These are phyloP conservation scores for Aphelenchoides fujianensis DNA, from an alignment of 1,140 invertebrate species.

Conservation along the genomic window DNA sequence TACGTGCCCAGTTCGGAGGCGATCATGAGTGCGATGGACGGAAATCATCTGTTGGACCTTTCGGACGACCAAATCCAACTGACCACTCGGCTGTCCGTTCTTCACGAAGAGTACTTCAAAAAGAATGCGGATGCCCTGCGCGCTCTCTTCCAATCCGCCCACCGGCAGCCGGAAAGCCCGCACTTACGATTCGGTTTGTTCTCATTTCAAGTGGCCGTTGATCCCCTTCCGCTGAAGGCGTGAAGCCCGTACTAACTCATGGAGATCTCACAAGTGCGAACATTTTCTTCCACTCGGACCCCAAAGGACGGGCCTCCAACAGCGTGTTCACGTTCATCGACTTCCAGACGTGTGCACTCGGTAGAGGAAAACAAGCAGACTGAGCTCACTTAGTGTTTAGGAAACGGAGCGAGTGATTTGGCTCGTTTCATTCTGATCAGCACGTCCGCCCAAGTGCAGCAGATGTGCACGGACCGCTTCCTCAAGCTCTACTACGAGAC, in stretches of 20 bases:
- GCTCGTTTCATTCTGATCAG: slow-evolving; percentile 9
- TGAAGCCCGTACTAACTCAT: slow-evolving; percentile 15
- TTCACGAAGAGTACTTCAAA: slow-evolving; percentile 16
- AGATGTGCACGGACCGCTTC: slow-evolving; percentile 2
- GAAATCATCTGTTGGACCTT: neutral
- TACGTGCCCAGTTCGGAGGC: neutral
- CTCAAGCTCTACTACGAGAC: slow-evolving; percentile 9
- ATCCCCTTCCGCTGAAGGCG: neutral
- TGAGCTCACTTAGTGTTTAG: neutral
- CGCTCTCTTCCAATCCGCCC: neutral
- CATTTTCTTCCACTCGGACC: slow-evolving; percentile 1
- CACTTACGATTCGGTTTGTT: slow-evolving; percentile 3
- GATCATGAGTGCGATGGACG: neutral
- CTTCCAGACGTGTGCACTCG: neutral
- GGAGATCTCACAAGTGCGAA: neutral
- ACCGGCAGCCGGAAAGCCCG: slow-evolving; percentile 1
- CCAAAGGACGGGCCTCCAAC: neutral
- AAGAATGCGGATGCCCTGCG: neutral
- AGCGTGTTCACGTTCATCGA: slow-evolving; percentile 1
- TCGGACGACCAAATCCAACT: slow-evolving; percentile 9
- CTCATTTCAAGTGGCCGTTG: neutral
- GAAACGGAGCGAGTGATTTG: slow-evolving; percentile 12
- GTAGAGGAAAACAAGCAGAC: neutral
- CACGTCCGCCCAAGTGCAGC: neutral
- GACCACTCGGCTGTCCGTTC: neutral